Evolutionary conservation across 2,797 vertebrate species (phyloP).

Genomic region (Lacerta viridis): DNA sequence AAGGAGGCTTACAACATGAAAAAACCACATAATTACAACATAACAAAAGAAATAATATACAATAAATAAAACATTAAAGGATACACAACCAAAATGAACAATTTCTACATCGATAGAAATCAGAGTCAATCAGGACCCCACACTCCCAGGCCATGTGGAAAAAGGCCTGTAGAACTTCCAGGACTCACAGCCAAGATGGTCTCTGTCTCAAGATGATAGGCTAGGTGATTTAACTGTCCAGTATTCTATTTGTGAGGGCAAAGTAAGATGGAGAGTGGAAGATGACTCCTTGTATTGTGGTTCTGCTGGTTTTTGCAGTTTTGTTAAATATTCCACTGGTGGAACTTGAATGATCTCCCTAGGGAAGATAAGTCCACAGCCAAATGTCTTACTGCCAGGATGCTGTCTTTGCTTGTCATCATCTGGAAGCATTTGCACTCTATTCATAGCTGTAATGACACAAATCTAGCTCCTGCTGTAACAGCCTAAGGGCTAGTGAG

Average conservation of each 20-base stretch:
- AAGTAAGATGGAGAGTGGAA: background rate
- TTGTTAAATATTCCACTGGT: background rate
- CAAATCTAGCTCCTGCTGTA: background rate
- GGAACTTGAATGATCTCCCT: background rate
- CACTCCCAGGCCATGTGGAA: no score
- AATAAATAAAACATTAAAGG: no score
- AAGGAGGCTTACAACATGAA: no score
- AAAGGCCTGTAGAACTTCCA: no score
- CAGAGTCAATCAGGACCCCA: no score
- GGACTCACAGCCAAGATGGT: no score
- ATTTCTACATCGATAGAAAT: no score
- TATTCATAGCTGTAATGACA: slow-evolving; percentile 6
- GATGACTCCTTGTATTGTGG: background rate
- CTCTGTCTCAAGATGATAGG: background rate
- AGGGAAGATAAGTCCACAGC: background rate
- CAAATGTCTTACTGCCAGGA: slow-evolving; percentile 3
- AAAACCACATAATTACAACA: no score
- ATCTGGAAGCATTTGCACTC: slow-evolving; percentile 6
- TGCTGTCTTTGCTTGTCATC: slow-evolving; percentile 15
- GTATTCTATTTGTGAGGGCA: background rate
- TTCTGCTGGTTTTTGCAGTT: background rate
- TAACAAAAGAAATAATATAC: no score
- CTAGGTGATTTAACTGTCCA: slow-evolving; percentile 21
- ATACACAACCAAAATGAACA: no score
- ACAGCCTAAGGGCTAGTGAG: background rate